Evolutionary conservation across 2,113 vertebrate species (phyloP), one percentile per base, ranked within the genome.

Genomic region (Chitala chitala): DNA sequence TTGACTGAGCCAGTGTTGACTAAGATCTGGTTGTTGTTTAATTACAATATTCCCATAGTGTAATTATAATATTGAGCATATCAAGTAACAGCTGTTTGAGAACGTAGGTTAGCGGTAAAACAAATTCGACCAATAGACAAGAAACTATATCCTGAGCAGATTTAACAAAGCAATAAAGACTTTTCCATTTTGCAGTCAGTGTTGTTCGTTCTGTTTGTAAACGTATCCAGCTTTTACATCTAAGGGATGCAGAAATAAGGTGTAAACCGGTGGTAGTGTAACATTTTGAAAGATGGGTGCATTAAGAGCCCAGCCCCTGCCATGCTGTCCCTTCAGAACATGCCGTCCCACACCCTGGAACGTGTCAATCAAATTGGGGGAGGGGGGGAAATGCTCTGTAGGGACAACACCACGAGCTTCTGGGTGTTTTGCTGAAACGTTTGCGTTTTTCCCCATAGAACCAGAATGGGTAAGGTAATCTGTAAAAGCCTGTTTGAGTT

Each of bases 321-420:
- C 75, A 78, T 81, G 86, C 80, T 82, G 78, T 84, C 78, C 81
- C 89, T 85, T 59, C 76, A 58, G 83, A 87, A 85, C 78, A 63
- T 66, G 33, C 82, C 80, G 86, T 87, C 78, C 75, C 78, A 80
- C 83, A 82, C 81, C 76, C 84, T 79, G 78, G 78, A 33, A 71
- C 85, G 85, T 87, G 89, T 88, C 89, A 90, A 85, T 90, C 87
- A 84, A 64, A 75, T 4, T n/a, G 13, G 53, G n/a, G 53, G 83
- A n/a, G 8, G 9, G 15, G 58, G 13, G 83, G 82, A 84, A 84
- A 81, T 87, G 86, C 82, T 82, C 86, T 84, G 86, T 78, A 80
- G 72, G 81, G 81, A 84, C 84, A 86, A 85, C 85, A 85, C 72
- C 79, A 71, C 79, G 84, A 84, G 87, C 80, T 75, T 82, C 78